phyloP scores from a whole-genome alignment of 2,888 invertebrate genomes.

The Ceraclea dissimilis region DNA sequence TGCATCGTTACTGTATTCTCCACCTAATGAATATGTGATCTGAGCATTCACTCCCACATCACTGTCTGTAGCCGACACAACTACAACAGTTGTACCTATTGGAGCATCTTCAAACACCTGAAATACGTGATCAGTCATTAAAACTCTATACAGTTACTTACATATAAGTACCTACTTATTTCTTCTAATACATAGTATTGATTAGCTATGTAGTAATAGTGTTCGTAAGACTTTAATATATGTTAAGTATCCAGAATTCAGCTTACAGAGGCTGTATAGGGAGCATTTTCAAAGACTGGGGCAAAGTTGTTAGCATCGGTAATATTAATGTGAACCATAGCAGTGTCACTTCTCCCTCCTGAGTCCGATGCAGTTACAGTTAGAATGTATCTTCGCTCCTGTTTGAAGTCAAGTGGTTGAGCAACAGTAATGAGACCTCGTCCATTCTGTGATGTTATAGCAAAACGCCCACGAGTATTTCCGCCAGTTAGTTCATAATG shows the following conservation, averaged over 20 bases:
- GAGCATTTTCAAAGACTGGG: constrained; percentile 88
- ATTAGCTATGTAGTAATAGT: too few species aligned
- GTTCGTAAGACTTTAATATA: too few species aligned
- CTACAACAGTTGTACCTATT: constrained; percentile 83
- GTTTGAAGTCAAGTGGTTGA: constrained; percentile 86
- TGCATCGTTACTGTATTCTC: constrained; percentile 54
- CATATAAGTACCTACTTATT: too few species aligned
- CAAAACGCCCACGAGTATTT: constrained; percentile 78
- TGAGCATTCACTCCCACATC: constrained; percentile 94
- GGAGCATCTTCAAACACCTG: constrained; percentile 87
- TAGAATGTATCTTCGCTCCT: constrained; percentile 80
- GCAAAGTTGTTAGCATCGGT: constrained; percentile 93
- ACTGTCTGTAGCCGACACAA: constrained; percentile 86
- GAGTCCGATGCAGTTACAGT: constrained; percentile 84
- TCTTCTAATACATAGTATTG: not conserved
- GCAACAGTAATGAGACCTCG: constrained; percentile 80
- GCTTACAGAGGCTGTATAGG: constrained; percentile 73
- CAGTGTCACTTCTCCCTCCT: constrained; percentile 80
- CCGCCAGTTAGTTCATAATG: constrained; percentile 83
- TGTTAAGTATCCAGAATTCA: not conserved
- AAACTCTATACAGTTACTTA: not conserved
- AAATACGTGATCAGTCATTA: not conserved
- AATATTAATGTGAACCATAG: constrained; percentile 85
- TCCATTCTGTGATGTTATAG: constrained; percentile 84
- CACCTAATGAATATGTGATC: constrained; percentile 68